These are phyloP conservation scores for Sylvia atricapilla DNA, from an alignment of 2,113 vertebrate species.

Conservation along the genomic window DNA sequence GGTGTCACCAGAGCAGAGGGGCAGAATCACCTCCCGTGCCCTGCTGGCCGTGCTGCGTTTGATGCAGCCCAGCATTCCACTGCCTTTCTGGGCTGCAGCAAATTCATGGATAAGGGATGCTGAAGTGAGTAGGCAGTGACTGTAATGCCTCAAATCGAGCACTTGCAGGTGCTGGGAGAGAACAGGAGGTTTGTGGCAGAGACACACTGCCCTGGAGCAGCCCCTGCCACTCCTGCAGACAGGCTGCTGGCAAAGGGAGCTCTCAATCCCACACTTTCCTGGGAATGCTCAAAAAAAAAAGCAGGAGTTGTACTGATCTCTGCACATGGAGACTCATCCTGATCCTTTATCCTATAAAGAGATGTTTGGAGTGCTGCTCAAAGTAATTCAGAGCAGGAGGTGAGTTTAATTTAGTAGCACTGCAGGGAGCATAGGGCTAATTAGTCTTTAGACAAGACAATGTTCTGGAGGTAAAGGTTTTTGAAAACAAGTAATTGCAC, in stretches of 20 bases:
- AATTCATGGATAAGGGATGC: accelerated
- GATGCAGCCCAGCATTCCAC: neutral
- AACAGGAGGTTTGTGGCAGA: accelerated
- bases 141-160: accelerated
- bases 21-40: neutral
- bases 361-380: neutral
- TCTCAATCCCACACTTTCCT: neutral
- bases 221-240: neutral
- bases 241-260: neutral
- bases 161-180: neutral
- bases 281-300: neutral
- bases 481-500: neutral
- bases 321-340: neutral
- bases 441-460: neutral
- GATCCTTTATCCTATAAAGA: neutral
- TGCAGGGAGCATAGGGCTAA: neutral
- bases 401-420: neutral
- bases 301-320: neutral
- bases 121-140: accelerated
- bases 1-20: neutral
- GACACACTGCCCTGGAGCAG: neutral
- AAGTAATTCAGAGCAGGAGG: neutral
- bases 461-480: neutral
- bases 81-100: neutral
- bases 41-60: neutral